Conservation (phyloP, 2,888 invertebrate genomes). For the Aplocera efformata region DNA sequence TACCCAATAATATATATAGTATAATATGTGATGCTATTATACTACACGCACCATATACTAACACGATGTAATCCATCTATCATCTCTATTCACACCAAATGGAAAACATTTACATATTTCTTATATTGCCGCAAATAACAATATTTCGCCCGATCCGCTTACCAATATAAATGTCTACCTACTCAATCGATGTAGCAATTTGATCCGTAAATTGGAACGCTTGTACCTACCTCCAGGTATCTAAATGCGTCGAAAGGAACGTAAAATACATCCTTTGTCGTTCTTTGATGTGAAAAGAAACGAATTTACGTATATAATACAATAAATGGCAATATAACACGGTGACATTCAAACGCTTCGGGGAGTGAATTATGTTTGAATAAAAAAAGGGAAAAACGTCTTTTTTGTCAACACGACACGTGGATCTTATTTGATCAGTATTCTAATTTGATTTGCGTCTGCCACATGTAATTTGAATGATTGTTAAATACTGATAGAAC, state of each 20-base stretch:
- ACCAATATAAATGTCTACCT: constrained; percentile 33
- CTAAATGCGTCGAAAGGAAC: constrained; percentile 25
- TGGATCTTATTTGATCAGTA: constrained; percentile 24
- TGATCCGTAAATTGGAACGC: constrained; percentile 43
- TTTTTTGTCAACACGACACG: constrained; percentile 31
- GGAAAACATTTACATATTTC: constrained; percentile 27
- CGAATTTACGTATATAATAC: constrained; percentile 49
- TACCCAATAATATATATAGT: too few species aligned
- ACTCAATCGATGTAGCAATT: constrained; percentile 42
- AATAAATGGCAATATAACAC: constrained; percentile 51
- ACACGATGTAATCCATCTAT: constrained; percentile 29
- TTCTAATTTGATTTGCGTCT: constrained; percentile 29
- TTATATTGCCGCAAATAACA: constrained; percentile 28
- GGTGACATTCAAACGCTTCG: constrained; percentile 39
- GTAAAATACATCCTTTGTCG: constrained; percentile 43
- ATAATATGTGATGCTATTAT: too few species aligned
- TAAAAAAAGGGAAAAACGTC: constrained; percentile 21
- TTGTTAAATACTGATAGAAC: too few species aligned
- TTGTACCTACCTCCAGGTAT: constrained; percentile 29
- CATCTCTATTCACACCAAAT: constrained; percentile 18
- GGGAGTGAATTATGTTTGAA: constrained; percentile 36
- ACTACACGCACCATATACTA: too few species aligned
- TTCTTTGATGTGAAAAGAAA: constrained; percentile 54
- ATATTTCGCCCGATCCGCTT: constrained; percentile 32
- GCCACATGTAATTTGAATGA: constrained; percentile 29